phyloP scores from a whole-genome alignment of 1,140 invertebrate genomes.

The Musca vetustissima region DNA sequence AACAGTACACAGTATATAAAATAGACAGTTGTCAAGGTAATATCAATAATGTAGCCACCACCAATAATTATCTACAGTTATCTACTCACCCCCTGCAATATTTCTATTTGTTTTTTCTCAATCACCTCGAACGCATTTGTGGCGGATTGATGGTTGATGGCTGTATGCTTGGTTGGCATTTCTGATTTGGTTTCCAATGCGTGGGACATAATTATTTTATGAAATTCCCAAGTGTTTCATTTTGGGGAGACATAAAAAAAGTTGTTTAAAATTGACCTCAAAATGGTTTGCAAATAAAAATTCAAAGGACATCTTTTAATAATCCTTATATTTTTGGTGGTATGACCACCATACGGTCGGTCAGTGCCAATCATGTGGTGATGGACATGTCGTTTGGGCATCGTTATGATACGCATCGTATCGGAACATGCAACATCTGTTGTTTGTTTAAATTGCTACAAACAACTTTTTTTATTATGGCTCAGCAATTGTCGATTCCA shows the following conservation, averaged over 20 bases:
- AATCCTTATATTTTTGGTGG: not conserved
- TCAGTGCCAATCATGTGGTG: conserved; percentile 1
- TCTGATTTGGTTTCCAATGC: conserved; percentile 2
- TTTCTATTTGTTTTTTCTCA: not conserved
- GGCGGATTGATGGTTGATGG: not conserved
- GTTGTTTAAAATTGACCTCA: conserved; percentile 1
- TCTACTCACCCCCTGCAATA: not conserved
- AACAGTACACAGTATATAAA: no score
- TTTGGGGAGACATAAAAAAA: no score
- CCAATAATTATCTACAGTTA: no score
- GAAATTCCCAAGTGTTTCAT: conserved; percentile 6
- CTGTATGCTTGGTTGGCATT: conserved; percentile 1
- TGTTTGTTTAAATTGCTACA: not conserved
- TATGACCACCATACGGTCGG: not conserved
- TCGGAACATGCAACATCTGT: conserved; percentile 8
- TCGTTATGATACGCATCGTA: not conserved
- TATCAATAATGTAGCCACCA: no score
- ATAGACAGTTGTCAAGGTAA: no score
- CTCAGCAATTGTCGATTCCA: conserved; percentile 19
- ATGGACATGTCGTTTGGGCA: not conserved
- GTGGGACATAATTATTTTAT: not conserved
- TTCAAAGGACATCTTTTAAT: conserved; percentile 24
- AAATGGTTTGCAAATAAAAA: conserved; percentile 2
- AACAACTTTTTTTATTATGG: not conserved
- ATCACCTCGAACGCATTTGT: not conserved